Conservation (phyloP, 2,888 invertebrate species). For the Dinocampus coccinellae region DNA sequence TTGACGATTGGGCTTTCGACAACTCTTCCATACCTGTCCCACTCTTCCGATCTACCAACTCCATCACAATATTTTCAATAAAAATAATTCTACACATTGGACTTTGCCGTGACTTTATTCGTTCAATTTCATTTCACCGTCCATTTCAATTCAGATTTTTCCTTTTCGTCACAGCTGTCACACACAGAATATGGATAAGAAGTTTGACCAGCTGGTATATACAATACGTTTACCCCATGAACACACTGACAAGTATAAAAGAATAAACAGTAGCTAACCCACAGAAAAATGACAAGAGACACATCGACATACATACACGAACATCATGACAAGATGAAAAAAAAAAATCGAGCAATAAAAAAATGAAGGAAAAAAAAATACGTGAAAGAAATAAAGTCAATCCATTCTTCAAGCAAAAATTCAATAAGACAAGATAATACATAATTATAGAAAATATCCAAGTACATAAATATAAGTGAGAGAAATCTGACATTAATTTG, state of each 20-base stretch:
- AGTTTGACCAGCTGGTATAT: conserved; percentile 72
- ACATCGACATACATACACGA: too few species aligned
- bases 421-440: conserved; percentile 2
- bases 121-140: conserved; percentile 32
- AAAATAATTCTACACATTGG: background rate
- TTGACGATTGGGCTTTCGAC: background rate
- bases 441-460: conserved; percentile 3
- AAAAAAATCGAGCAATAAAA: background rate
- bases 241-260: background rate
- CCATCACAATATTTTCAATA: too few species aligned
- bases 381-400: background rate
- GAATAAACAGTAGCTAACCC: background rate
- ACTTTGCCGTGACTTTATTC: conserved; percentile 19
- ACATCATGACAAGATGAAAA: background rate
- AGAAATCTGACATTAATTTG: conserved; percentile 20
- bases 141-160: conserved; percentile 49
- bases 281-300: background rate
- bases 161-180: conserved; percentile 67
- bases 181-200: conserved; percentile 71
- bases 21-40: background rate
- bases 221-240: conserved; percentile 56
- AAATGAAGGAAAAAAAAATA: background rate
- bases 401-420: background rate
- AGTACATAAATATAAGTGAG: background rate
- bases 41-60: too few species aligned